phyloP scores from a whole-genome alignment of 2,797 vertebrate genomes.

The Melanogrammus aeglefinus region DNA sequence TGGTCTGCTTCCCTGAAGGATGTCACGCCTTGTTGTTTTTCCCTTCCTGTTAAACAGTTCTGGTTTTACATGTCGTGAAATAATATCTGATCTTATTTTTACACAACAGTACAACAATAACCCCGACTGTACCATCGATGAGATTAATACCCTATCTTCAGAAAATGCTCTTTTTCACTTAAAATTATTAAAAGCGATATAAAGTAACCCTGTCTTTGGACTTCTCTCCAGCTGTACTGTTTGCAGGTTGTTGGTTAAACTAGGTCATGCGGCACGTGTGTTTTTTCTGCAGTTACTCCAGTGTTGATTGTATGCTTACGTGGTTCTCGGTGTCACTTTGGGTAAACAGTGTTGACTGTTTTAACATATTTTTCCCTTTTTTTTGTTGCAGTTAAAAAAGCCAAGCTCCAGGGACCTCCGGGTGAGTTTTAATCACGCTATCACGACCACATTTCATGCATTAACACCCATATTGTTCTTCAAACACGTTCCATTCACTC shows the following conservation, averaged over 20 bases:
- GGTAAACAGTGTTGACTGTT: neutral
- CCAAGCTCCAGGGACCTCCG: slow-evolving; percentile 71
- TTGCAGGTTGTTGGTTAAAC: neutral
- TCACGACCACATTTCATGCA: neutral
- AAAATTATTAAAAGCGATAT: neutral
- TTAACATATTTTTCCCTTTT: slow-evolving; percentile 8
- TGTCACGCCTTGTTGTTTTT: neutral
- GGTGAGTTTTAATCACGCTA: slow-evolving; percentile 56
- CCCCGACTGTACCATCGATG: too few species aligned
- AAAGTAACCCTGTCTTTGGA: neutral
- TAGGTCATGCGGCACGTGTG: too few species aligned
- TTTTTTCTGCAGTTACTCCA: neutral
- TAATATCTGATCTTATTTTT: neutral
- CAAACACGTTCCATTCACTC: neutral
- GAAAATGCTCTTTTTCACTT: neutral
- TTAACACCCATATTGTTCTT: neutral
- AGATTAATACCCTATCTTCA: neutral
- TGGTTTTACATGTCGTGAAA: neutral
- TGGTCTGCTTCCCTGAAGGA: neutral
- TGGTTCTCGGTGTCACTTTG: too few species aligned
- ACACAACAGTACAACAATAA: too few species aligned
- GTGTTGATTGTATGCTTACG: neutral
- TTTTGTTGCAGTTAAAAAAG: slow-evolving; percentile 77
- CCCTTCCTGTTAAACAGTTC: neutral
- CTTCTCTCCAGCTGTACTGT: neutral